Percentiles rank a stretch among this genome's conserved stretches.
Evolutionary conservation across 2,797 vertebrate species (phyloP).

Genomic region (Sebastes trivittatus): DNA sequence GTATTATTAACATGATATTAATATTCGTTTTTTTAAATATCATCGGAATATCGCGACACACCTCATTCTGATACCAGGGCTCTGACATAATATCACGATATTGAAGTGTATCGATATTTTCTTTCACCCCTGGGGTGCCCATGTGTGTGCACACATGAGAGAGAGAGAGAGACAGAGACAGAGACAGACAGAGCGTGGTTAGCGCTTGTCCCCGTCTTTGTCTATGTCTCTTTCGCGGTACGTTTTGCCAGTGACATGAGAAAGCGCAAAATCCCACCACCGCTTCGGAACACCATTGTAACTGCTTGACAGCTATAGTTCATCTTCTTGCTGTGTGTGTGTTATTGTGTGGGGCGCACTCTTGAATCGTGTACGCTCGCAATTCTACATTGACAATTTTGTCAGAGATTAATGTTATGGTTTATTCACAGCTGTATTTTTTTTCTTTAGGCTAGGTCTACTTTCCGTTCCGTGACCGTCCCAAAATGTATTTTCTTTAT

Average conservation of each 20-base stretch:
- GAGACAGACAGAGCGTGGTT: not conserved
- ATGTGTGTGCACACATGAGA: not conserved
- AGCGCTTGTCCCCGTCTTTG: not conserved
- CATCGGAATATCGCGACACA: too few relatives aligned
- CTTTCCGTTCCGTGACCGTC: not conserved
- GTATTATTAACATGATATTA: too few relatives aligned
- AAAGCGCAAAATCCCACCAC: not conserved
- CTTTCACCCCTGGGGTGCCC: not conserved
- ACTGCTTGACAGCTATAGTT: not conserved
- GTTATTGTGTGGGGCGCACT: too few relatives aligned
- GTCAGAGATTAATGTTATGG: not conserved
- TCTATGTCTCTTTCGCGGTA: not conserved
- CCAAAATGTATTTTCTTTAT: not conserved
- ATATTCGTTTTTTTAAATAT: too few relatives aligned
- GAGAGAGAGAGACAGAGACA: too few relatives aligned
- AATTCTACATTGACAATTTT: not conserved
- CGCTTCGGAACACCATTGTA: not conserved
- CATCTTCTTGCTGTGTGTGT: not conserved
- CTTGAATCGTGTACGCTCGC: not conserved
- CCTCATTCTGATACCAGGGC: too few relatives aligned
- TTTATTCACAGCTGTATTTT: not conserved
- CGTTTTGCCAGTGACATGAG: rapidly evolving
- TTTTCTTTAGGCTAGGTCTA: not conserved
- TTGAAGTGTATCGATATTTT: not conserved
- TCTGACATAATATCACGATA: too few relatives aligned